Percentiles rank a stretch among this genome's conserved stretches.
Conservation (phyloP, 2,888 invertebrate species). For the Stenurella melanura region DNA sequence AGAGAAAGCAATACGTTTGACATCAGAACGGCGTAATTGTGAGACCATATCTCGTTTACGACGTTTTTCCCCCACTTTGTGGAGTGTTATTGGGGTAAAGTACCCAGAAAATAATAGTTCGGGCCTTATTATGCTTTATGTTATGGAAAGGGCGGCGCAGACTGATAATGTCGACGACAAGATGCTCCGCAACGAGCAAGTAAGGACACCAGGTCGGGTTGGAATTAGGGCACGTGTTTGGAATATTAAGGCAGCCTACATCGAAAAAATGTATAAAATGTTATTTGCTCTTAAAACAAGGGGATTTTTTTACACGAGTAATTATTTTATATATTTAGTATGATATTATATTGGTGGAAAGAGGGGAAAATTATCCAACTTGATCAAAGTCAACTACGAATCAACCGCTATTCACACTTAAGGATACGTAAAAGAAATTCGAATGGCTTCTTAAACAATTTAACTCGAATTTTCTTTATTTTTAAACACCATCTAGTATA, state of each 20-base stretch:
- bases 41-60: conserved; percentile 56
- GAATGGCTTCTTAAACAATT: no score
- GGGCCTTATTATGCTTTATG: conserved; percentile 68
- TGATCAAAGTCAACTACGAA: no score
- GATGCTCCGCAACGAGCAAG: conserved; percentile 51
- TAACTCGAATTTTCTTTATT: no score
- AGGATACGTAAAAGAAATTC: no score
- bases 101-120: conserved; percentile 66
- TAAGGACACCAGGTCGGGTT: conserved; percentile 21
- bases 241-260: background rate
- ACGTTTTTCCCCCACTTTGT: conserved; percentile 56
- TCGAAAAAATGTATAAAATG: background rate
- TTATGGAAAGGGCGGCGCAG: conserved; percentile 56
- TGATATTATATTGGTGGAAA: no score
- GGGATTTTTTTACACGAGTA: no score
- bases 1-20: conserved; percentile 53
- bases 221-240: background rate
- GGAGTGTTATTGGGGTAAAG: conserved; percentile 62
- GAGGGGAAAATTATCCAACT: no score
- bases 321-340: no score
- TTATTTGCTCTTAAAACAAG: no score
- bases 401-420: no score
- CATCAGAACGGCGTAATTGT: conserved; percentile 58
- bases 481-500: no score
- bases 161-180: conserved; percentile 63